These are phyloP conservation scores for Sorex fumeus DNA, from an alignment of 2,113 vertebrate genomes.

Conservation along the genomic window DNA sequence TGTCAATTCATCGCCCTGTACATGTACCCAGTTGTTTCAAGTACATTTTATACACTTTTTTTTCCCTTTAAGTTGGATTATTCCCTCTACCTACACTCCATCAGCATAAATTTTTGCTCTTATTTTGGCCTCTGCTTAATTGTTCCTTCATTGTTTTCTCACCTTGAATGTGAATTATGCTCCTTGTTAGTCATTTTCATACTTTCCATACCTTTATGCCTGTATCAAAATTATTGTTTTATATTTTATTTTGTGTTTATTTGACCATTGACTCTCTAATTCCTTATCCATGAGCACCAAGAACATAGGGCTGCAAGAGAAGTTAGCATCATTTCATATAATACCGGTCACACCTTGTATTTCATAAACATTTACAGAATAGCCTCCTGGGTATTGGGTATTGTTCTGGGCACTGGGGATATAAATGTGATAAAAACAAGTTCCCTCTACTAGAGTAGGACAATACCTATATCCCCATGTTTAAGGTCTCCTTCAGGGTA, in stretches of 20 bases:
- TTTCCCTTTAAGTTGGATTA: background rate
- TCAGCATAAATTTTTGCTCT: background rate
- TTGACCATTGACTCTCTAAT: background rate
- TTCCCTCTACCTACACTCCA: background rate
- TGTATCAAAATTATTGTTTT: background rate
- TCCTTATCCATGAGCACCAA: too few species aligned
- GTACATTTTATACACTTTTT: background rate
- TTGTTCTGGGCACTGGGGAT: background rate
- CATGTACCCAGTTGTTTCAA: background rate
- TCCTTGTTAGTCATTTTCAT: background rate
- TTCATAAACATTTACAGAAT: background rate
- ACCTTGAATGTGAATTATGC: background rate
- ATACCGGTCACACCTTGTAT: background rate
- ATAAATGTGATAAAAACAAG: background rate
- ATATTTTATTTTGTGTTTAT: background rate
- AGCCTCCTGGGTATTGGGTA: too few species aligned
- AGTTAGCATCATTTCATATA: background rate
- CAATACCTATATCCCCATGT: background rate
- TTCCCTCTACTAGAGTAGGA: background rate
- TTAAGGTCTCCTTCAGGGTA: background rate
- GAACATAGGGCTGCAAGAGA: rapidly evolving
- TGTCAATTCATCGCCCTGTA: background rate
- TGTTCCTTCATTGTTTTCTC: background rate
- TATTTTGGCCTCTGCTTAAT: background rate
- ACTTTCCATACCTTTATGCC: background rate